Base-by-base conservation (phyloP, 2,797 vertebrate genomes). In the Syndactyla subalaris region DNA sequence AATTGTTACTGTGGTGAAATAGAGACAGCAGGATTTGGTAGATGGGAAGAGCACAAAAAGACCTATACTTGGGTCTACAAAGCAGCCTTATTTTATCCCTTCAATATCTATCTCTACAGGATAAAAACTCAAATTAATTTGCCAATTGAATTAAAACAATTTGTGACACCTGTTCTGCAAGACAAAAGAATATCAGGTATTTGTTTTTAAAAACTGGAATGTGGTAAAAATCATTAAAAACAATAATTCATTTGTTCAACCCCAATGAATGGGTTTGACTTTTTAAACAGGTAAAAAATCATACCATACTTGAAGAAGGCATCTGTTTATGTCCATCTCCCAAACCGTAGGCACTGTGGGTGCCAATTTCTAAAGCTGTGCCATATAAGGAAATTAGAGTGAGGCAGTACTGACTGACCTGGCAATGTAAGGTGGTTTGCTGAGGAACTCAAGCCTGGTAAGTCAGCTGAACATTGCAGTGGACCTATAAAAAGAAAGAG, bases 371-470 rank as follows among this genome's bases (percentile, higher is more conserved):
- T 84, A n/a, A 34, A 55, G 38, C 26, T 68, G 14, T 3, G 1
- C 29, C 27, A 34, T 20, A 36, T 7, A 66, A 38, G 15, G 14
- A 49, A 46, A 41, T 38, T 54, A 30, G 4, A 41, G 65, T 0
- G 8, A 26, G n/a, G 43, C 27, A 46, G 15, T 15, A n/a, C 74
- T 3, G 26, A 98, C 97, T 88, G 92, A 98, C 98, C 98, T 97
- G 98, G 98, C 90, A 98, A 93, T 4, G 96, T 97, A 16, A 98
- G 96, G 26, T 58, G 96, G 95, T 96, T 97, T 49, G 92, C 68
- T 0, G 92, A 97, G 71, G 93, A 96, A 85, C 94, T 89, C 3
- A 55, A 96, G 45, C 92, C 96, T 30, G 95, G 87, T 6, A 96
- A 88, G 38, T 87, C 76, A 12, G 97, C 93, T 71, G 95, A 91